Conservation (phyloP, 2,797 vertebrate genomes). For the Enteromius viviparus region DNA sequence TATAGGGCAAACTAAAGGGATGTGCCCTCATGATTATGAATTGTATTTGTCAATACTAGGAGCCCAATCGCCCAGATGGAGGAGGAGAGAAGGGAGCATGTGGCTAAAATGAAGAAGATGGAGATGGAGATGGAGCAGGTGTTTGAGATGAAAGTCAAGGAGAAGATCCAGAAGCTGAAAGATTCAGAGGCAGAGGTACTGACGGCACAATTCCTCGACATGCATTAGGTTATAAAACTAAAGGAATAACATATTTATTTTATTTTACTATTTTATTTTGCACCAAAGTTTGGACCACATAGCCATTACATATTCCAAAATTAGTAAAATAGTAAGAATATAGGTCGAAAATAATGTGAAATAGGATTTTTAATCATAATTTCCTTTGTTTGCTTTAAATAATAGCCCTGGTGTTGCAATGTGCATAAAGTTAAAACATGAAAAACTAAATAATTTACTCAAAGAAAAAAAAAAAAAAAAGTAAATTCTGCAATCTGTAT, state of each 20-base stretch:
- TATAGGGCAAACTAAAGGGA: slow-evolving; percentile 27
- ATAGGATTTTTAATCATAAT: not conserved
- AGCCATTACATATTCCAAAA: not conserved
- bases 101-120: slow-evolving; percentile 99
- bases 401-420: too few species aligned
- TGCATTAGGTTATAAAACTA: not conserved
- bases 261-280: not conserved
- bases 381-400: not conserved
- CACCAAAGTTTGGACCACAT: not conserved
- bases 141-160: slow-evolving; percentile 99
- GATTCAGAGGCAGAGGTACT: slow-evolving; percentile 99
- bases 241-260: not conserved
- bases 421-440: too few species aligned
- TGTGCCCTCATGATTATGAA: not conserved
- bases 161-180: slow-evolving; percentile 98
- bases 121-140: slow-evolving; percentile 99
- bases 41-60: slow-evolving; percentile 73
- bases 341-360: not conserved
- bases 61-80: slow-evolving; percentile 99
- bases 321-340: too few species aligned
- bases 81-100: slow-evolving; percentile 95
- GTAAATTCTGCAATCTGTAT: not conserved
- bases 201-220: not conserved
- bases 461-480: too few species aligned
- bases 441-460: too few species aligned